Conservation (phyloP, 2,888 invertebrate genomes). For the Melangyna quadrimaculata region DNA sequence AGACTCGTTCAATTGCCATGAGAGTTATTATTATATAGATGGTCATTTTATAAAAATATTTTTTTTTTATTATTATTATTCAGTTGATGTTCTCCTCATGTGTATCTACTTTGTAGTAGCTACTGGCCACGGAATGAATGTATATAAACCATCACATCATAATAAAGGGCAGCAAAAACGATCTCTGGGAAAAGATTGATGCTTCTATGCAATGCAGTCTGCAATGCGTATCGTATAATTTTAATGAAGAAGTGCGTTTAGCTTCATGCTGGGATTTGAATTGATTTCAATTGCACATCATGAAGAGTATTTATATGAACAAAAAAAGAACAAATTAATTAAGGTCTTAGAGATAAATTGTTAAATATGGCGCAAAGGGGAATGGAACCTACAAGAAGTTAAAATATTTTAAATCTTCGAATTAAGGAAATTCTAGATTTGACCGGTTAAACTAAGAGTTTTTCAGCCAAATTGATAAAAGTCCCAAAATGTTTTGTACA, state of each 20-base stretch:
- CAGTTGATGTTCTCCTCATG: background rate
- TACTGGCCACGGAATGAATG: background rate
- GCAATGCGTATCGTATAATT: background rate
- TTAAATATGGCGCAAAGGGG: background rate
- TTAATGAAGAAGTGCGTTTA: constrained; percentile 37
- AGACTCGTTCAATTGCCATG: constrained; percentile 62
- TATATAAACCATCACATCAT: background rate
- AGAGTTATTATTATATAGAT: constrained; percentile 58
- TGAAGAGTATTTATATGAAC: background rate
- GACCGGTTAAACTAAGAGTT: too few relatives aligned
- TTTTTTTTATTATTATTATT: too few relatives aligned
- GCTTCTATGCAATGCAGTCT: background rate
- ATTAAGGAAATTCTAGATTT: too few relatives aligned
- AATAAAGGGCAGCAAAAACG: background rate
- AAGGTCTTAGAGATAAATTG: background rate
- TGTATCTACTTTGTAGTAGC: background rate
- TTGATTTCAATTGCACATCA: constrained; percentile 35
- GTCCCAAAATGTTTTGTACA: too few relatives aligned
- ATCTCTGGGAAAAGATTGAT: constrained; percentile 45
- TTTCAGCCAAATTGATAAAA: too few relatives aligned
- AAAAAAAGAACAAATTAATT: constrained; percentile 3
- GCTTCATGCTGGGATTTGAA: constrained; percentile 44
- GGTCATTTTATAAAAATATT: constrained; percentile 34
- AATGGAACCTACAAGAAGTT: background rate
- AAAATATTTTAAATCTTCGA: background rate